Conservation (phyloP, 35 echinoderm and acorn worm genomes). For the Apostichopus californicus region DNA sequence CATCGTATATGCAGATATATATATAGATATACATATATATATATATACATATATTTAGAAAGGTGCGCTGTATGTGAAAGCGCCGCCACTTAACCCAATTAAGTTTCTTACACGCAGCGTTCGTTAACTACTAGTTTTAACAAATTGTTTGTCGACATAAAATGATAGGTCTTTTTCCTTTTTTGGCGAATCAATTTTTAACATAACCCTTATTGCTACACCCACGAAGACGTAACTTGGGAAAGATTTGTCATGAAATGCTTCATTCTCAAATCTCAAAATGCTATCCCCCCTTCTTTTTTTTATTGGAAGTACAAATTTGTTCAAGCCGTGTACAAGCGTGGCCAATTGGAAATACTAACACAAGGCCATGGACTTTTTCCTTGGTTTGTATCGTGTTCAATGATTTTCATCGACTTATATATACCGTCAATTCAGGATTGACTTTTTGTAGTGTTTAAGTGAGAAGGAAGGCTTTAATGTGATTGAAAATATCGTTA, state of each 20-base stretch:
- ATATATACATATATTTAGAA: not conserved
- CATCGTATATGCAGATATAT: not conserved
- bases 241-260: not conserved
- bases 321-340: slow-evolving; percentile 52
- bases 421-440: not conserved
- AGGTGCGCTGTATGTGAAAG: slow-evolving; percentile 10
- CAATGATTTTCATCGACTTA: not conserved
- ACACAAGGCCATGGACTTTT: slow-evolving; percentile 1
- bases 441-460: slow-evolving; percentile 33
- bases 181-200: slow-evolving; percentile 27
- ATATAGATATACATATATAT: too few relatives aligned
- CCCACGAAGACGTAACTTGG: not conserved
- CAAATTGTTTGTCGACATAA: slow-evolving; percentile 49
- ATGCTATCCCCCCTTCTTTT: not conserved
- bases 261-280: not conserved
- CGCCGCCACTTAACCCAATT: slow-evolving; percentile 53
- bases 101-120: not conserved
- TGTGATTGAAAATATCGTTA: slow-evolving; percentile 30
- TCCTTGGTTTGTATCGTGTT: not conserved
- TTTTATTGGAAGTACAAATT: slow-evolving; percentile 47
- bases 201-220: not conserved
- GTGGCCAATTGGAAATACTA: slow-evolving; percentile 49
- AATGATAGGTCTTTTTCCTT: slow-evolving; percentile 38
- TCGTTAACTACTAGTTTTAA: slow-evolving; percentile 48
- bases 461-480: slow-evolving; percentile 13